phyloP scores from a whole-genome alignment of 2,888 invertebrate genomes.

The Dioctria linearis region DNA sequence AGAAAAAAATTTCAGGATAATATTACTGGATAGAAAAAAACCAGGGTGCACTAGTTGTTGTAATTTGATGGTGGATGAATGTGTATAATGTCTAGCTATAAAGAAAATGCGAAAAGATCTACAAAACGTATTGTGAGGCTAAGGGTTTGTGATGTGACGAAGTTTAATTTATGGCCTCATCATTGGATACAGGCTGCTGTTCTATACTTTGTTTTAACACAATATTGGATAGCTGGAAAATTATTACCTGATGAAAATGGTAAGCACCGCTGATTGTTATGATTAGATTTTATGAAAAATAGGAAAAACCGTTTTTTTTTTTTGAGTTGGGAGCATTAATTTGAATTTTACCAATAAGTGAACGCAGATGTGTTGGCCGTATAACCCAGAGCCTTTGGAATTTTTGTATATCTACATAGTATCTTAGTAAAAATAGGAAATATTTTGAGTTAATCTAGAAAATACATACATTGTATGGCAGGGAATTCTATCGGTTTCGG shows the following conservation, averaged over 20 bases:
- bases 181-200: slow-evolving; percentile 43
- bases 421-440: no score
- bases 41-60: background rate
- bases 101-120: slow-evolving; percentile 3
- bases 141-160: slow-evolving; percentile 9
- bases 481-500: no score
- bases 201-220: slow-evolving; percentile 50
- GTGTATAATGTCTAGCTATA: slow-evolving; percentile 4
- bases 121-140: background rate
- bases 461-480: no score
- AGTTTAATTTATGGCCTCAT: slow-evolving; percentile 4
- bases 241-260: slow-evolving; percentile 56
- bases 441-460: no score
- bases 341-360: no score
- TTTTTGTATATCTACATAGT: no score
- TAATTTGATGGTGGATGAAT: background rate
- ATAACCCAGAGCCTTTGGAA: no score
- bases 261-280: background rate
- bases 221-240: slow-evolving; percentile 55
- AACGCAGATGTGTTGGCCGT: no score
- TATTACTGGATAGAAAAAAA: background rate
- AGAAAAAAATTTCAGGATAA: background rate
- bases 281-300: no score
- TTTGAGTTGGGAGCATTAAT: no score
- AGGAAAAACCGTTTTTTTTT: no score